phyloP scores from a whole-genome alignment of 2,113 vertebrate genomes.

The Genyomyrus donnyi region DNA sequence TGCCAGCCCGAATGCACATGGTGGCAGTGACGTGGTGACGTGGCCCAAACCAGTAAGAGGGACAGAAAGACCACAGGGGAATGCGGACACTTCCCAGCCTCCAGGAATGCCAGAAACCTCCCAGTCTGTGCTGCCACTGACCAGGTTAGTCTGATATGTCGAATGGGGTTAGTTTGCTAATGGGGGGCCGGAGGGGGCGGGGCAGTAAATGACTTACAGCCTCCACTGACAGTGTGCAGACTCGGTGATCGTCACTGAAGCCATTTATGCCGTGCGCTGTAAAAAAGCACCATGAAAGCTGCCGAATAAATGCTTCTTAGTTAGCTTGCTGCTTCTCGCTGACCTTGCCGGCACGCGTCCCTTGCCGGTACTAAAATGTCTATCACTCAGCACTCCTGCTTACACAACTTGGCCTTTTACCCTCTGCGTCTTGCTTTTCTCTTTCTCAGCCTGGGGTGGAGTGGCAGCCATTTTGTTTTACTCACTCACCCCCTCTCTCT shows the following conservation, averaged over 20 bases:
- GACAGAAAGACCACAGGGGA: not conserved
- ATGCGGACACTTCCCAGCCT: conserved; percentile 63
- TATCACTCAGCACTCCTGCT: conserved; percentile 80
- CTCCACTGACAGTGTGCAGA: conserved; percentile 93
- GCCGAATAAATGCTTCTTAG: conserved; percentile 86
- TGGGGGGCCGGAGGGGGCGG: conserved; percentile 20
- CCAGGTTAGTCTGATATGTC: conserved; percentile 73
- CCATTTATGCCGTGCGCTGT: conserved; percentile 88
- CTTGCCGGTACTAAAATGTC: conserved; percentile 81
- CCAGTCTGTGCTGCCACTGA: conserved; percentile 60
- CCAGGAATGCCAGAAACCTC: conserved; percentile 79
- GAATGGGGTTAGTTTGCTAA: conserved; percentile 51
- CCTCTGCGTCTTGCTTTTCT: conserved; percentile 73
- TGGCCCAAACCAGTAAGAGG: not conserved
- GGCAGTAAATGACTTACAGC: conserved; percentile 81
- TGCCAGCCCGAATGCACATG: not conserved
- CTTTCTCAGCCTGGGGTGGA: conserved; percentile 63
- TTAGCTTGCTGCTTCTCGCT: conserved; percentile 66
- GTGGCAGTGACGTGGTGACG: not conserved
- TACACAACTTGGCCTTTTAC: conserved; percentile 67
- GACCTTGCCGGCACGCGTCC: conserved; percentile 80
- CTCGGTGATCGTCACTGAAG: conserved; percentile 77
- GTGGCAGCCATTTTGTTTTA: conserved; percentile 68
- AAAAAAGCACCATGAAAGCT: conserved; percentile 77
- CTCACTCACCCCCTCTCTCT: conserved; percentile 52